A percentile compares a stretch with the other conserved stretches of the same genome.
phyloP scores from a whole-genome alignment of 2,888 invertebrate genomes.

The Pteria penguin region DNA sequence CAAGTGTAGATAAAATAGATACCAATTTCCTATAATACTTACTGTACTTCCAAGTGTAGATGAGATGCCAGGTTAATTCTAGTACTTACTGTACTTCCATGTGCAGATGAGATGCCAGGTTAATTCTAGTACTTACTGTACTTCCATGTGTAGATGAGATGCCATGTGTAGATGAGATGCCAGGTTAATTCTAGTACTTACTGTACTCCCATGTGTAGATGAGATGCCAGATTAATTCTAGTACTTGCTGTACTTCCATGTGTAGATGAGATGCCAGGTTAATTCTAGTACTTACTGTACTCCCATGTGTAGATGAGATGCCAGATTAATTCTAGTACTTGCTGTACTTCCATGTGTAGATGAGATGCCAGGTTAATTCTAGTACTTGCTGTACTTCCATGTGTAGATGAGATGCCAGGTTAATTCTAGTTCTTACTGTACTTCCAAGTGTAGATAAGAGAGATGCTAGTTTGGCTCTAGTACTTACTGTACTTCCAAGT shows the following conservation, averaged over 20 bases:
- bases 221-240: no score
- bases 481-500: slow-evolving; percentile 81
- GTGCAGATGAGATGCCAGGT: neutral
- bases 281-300: slow-evolving; percentile 83
- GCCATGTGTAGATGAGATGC: neutral
- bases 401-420: no score
- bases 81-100: slow-evolving; percentile 81
- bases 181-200: no score
- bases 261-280: no score
- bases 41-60: neutral
- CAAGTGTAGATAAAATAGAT: neutral
- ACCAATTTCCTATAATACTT: no score
- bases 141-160: neutral
- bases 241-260: no score
- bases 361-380: neutral
- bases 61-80: no score
- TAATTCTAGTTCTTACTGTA: slow-evolving; percentile 86
- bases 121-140: slow-evolving; percentile 82
- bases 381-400: slow-evolving; percentile 81
- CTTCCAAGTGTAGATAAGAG: slow-evolving; percentile 87
- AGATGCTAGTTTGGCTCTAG: slow-evolving; percentile 85
- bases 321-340: no score
- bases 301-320: neutral
- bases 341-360: slow-evolving; percentile 79
- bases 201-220: no score